phyloP scores from a whole-genome alignment of 30 jellyfish, hydroid and myxozoan genomes.

The Turritopsis dohrnii region DNA sequence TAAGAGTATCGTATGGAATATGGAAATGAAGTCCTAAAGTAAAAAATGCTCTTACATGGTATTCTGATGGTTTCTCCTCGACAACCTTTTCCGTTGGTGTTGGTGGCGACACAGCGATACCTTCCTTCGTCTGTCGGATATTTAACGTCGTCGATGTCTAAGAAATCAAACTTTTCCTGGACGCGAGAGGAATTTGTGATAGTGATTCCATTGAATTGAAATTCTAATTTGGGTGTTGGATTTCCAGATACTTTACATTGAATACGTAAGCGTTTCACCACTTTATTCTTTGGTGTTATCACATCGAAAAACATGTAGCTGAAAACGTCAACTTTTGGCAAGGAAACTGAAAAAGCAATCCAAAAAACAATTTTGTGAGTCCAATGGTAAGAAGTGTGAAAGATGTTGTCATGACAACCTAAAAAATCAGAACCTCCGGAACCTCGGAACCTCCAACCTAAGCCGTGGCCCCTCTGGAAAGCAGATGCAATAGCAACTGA shows the following conservation, averaged over 20 bases:
- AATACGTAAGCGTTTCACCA: not conserved
- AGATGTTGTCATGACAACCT: not conserved
- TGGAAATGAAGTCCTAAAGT: too few relatives aligned
- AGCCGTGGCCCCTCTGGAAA: too few relatives aligned
- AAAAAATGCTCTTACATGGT: not conserved
- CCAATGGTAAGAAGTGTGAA: too few relatives aligned
- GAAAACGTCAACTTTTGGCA: slow-evolving; percentile 1
- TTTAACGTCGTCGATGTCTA: not conserved
- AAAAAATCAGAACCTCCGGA: too few relatives aligned
- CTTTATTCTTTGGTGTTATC: not conserved
- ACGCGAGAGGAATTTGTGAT: not conserved
- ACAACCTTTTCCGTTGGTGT: not conserved
- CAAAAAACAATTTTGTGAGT: not conserved
- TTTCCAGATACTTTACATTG: slow-evolving; percentile 1
- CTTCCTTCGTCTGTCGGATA: slow-evolving; percentile 12
- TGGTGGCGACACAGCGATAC: slow-evolving; percentile 14
- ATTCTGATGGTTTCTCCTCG: not conserved
- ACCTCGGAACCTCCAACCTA: too few relatives aligned
- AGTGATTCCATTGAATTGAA: slow-evolving; percentile 2
- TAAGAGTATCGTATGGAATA: too few relatives aligned
- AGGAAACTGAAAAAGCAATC: not conserved
- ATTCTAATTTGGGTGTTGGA: slow-evolving; percentile 7
- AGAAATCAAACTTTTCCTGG: not conserved
- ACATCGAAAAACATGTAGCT: not conserved
- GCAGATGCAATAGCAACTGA: too few relatives aligned